Percentiles rank a stretch among this genome's conserved stretches.
These are phyloP conservation scores for Galbula dea DNA, from an alignment of 2,113 vertebrate species.

Conservation along the genomic window DNA sequence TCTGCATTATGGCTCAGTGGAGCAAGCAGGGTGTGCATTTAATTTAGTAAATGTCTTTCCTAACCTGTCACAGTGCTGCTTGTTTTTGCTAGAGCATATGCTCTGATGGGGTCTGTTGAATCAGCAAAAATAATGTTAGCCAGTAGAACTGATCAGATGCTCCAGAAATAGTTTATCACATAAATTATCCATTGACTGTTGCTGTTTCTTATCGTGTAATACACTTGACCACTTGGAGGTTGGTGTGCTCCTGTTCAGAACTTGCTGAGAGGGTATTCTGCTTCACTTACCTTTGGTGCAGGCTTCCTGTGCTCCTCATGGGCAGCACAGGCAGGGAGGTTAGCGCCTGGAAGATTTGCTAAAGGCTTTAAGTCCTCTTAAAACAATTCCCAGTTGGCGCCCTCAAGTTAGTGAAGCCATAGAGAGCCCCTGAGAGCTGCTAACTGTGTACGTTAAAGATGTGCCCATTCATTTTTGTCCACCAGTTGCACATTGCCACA, in stretches of 20 bases:
- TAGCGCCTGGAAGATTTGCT: neutral
- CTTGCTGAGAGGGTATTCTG: neutral
- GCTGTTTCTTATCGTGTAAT: neutral
- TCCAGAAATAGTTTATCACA: neutral
- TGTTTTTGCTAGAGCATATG: neutral
- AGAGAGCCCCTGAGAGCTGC: neutral
- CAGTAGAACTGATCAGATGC: neutral
- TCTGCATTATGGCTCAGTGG: neutral
- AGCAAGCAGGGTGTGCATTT: neutral
- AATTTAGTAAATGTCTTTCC: neutral
- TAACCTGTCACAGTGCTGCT: neutral
- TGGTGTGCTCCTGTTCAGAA: neutral
- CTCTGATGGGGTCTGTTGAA: slow-evolving; percentile 1
- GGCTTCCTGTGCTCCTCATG: neutral
- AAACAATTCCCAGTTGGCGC: neutral
- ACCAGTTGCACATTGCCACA: fast-evolving
- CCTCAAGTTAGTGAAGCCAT: neutral
- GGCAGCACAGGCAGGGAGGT: fast-evolving
- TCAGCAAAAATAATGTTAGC: neutral
- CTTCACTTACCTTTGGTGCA: neutral
- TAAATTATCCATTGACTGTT: slow-evolving; percentile 4
- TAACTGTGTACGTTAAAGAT: fast-evolving
- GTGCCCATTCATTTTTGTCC: neutral
- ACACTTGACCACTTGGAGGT: neutral
- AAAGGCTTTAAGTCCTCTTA: neutral